Evolutionary conservation across 2,797 vertebrate species (phyloP), one percentile per base, ranked within the genome.

Genomic region (Paguma larvata): DNA sequence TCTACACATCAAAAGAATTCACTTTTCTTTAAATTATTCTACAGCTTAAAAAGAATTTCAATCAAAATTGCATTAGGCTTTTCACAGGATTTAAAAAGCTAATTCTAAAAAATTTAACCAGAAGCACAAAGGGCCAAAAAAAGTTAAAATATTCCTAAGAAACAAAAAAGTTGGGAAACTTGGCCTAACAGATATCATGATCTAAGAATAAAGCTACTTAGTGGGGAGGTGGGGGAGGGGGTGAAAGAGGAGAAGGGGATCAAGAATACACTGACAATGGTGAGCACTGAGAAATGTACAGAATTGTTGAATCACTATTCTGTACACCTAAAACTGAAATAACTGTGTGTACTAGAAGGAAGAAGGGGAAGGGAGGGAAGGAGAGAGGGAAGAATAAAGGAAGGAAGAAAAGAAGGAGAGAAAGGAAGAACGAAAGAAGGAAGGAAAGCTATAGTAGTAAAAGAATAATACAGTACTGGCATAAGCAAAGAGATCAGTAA

Each of bases 11-110:
- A 92, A 51, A 90, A 25, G 44, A 63, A 79, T 32, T 65, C 59
- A 89, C n/a, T 67, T 79, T 90, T 79, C 62, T 79, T 34, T 79
- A 79, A 63, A 73, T 91, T n/a, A 59, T 27, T 73, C 89, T 92
- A 48, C 2, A 84, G n/a, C 25, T 75, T 73, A 84, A 84, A 73
- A 1, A 92, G 23, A 63, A 73, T 53, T 75, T 63, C 13, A 65
- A 32, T 38, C 56, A 84, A 75, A 85, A 92, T 8, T 44, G 51
- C 80, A 85, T 72, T 27, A 59, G 38, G 51, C 80, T 65, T 92
- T 63, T 62, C n/a, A 70, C 0, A 9, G 68, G 84, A 84, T 41
- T 32, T 83, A 51, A 70, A 68, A 65, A 91, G 12, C 68, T 63
- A 18, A 73, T 63, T 73, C 8, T 23, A 51, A 92, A 92, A 84